Conservation (phyloP, 2,797 vertebrate species). For the Urophycis tenuis region DNA sequence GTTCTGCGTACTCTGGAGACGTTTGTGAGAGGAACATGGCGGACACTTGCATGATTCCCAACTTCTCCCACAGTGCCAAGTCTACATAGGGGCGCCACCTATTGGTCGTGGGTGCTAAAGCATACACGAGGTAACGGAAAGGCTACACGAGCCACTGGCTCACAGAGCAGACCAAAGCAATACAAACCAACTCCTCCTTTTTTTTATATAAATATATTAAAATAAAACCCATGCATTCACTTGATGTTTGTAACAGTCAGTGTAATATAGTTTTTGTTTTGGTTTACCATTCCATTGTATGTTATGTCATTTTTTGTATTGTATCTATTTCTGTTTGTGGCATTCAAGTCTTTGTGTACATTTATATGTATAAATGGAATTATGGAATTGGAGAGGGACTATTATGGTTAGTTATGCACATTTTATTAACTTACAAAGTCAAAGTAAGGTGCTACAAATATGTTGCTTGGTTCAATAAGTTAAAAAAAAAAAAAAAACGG, state of each 20-base stretch:
- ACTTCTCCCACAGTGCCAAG: conserved; percentile 37
- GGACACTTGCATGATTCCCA: conserved; percentile 26
- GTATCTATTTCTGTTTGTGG: conserved; percentile 39
- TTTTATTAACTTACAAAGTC: conserved; percentile 32
- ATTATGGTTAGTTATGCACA: background rate
- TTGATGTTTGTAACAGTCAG: conserved; percentile 56
- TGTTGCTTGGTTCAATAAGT: conserved; percentile 19
- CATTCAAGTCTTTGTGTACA: conserved; percentile 23
- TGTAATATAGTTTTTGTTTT: conserved; percentile 33
- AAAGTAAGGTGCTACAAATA: conserved; percentile 26
- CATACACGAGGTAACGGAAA: conserved; percentile 27
- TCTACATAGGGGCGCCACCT: conserved; percentile 29
- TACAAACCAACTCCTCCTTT: conserved; percentile 51
- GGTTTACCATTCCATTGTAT: conserved; percentile 41
- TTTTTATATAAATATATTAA: conserved; percentile 34
- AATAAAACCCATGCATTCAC: conserved; percentile 47
- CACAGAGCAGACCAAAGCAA: conserved; percentile 76
- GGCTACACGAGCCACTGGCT: conserved; percentile 44
- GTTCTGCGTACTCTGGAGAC: conserved; percentile 2
- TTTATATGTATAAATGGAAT: conserved; percentile 19
- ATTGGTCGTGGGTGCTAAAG: conserved; percentile 31
- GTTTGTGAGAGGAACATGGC: conserved; percentile 21
- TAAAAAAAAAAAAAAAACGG: conserved; percentile 25
- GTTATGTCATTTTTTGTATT: conserved; percentile 38
- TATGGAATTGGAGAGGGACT: background rate